phyloP scores from a whole-genome alignment of 2,888 invertebrate species.

The Allolobophora icterica region DNA sequence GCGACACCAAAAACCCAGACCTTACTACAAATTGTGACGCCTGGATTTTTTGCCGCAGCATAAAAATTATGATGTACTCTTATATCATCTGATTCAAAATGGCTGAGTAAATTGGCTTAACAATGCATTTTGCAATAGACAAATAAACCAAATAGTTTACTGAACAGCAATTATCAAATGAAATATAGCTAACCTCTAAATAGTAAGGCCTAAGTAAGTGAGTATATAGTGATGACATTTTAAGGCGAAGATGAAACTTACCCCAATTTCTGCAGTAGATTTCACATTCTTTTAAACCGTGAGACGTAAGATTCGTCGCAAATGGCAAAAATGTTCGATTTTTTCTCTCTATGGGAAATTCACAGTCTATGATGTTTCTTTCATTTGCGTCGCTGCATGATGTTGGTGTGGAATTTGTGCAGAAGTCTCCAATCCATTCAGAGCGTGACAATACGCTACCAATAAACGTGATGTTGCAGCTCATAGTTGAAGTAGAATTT shows the following conservation, averaged over 20 bases:
- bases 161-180: too few relatives aligned
- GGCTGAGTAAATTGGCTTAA: not conserved
- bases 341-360: not conserved
- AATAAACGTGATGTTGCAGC: not conserved
- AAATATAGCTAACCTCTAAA: too few relatives aligned
- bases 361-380: not conserved
- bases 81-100: too few relatives aligned
- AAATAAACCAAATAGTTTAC: too few relatives aligned
- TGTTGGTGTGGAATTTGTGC: constrained; percentile 1
- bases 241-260: not conserved
- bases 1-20: not conserved
- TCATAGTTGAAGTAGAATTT: not conserved
- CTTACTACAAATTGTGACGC: too few relatives aligned
- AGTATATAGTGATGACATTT: not conserved
- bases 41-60: too few relatives aligned
- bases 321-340: not conserved
- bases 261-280: not conserved
- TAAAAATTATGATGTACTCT: too few relatives aligned
- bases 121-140: not conserved
- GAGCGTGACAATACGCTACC: not conserved
- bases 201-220: too few relatives aligned
- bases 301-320: not conserved
- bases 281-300: not conserved
- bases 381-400: not conserved
- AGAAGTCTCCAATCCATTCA: not conserved